These are phyloP conservation scores for Prunella himalayana DNA, from an alignment of 2,113 vertebrate species.

Conservation along the genomic window DNA sequence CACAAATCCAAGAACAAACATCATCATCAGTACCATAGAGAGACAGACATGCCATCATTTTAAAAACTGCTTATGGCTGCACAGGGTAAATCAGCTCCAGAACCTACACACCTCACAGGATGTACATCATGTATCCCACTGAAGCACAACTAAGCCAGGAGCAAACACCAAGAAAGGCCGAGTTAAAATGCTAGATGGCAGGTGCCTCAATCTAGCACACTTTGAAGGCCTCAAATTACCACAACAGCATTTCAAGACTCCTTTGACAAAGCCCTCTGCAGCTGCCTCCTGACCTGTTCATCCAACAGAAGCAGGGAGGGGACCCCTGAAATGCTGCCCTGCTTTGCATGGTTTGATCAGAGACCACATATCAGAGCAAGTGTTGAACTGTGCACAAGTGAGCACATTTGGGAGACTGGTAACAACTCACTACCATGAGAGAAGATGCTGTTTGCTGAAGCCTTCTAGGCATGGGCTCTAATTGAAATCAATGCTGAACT, in stretches of 20 bases:
- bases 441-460: neutral
- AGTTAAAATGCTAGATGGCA: neutral
- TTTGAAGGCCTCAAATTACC: neutral
- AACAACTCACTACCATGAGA: neutral
- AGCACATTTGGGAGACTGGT: neutral
- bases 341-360: neutral
- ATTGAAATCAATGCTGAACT: neutral
- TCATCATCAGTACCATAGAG: neutral
- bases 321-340: neutral
- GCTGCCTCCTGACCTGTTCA: neutral
- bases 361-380: neutral
- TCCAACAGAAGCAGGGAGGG: neutral
- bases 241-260: neutral
- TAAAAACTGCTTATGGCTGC: neutral
- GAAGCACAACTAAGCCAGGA: neutral
- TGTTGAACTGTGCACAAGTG: neutral
- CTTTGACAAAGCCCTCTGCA: neutral
- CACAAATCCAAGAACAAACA: neutral
- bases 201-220: neutral
- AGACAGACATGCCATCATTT: neutral
- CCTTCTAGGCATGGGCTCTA: neutral
- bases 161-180: neutral
- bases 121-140: neutral
- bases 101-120: neutral
- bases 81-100: neutral